Evolutionary conservation across 2,888 invertebrate genomes (phyloP).

Genomic region (Plagodis dolabraria): DNA sequence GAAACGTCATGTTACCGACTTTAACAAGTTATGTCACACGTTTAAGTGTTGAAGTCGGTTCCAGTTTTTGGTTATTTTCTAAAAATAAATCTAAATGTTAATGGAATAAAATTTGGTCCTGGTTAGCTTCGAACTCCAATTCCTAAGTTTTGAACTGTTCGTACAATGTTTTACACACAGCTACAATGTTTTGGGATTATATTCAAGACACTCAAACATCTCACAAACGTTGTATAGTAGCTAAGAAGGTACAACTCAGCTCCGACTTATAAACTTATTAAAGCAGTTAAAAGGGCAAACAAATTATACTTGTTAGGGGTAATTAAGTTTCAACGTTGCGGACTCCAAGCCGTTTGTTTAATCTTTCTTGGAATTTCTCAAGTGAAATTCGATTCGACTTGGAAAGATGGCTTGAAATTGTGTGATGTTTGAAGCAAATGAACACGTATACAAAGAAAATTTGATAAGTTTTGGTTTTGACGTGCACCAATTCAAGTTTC

Average conservation of each 20-base stretch:
- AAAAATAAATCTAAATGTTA: no score
- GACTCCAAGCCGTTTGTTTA: constrained; percentile 32
- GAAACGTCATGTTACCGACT: no score
- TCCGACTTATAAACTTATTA: constrained; percentile 48
- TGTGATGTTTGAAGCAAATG: background rate
- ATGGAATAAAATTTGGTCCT: no score
- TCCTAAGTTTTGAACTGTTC: no score
- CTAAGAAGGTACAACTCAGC: constrained; percentile 7
- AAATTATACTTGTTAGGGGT: constrained; percentile 58
- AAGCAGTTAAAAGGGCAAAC: constrained; percentile 49
- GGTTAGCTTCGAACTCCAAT: no score
- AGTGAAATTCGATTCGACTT: constrained; percentile 23
- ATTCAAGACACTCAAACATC: background rate
- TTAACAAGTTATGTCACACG: no score
- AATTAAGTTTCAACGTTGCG: constrained; percentile 52
- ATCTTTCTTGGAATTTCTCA: constrained; percentile 35
- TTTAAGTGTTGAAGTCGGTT: no score
- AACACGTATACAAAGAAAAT: no score
- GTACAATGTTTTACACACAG: no score
- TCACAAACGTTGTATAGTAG: background rate
- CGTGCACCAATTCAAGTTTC: no score
- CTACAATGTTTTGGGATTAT: background rate
- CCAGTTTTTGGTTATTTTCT: no score
- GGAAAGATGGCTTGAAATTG: constrained; percentile 1
- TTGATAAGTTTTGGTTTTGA: no score